A percentile compares a stretch with the other conserved stretches of the same genome.
phyloP scores from a whole-genome alignment of 2,113 vertebrate species.

The Rana temporaria region DNA sequence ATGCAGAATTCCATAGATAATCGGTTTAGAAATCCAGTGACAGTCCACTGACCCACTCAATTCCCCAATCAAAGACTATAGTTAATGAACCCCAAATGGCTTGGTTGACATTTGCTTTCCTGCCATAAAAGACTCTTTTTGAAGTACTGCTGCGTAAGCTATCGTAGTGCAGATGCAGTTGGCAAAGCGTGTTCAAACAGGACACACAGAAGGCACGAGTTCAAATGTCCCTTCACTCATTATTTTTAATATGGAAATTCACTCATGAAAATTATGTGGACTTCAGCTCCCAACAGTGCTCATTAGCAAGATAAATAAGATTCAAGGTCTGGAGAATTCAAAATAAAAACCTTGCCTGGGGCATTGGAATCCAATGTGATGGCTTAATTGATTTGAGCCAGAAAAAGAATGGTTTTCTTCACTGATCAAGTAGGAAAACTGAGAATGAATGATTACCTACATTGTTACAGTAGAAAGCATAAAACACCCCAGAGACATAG shows the following conservation, averaged over 20 bases:
- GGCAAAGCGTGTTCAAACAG: constrained; percentile 34
- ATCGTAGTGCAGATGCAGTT: constrained; percentile 15
- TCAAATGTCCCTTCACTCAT: constrained; percentile 41
- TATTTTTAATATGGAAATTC: neutral
- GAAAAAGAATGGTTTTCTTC: constrained; percentile 36
- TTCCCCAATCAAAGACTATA: constrained; percentile 33
- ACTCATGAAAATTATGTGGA: constrained; percentile 26
- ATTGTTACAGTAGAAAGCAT: constrained; percentile 94
- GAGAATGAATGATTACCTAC: constrained; percentile 71
- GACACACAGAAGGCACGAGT: constrained; percentile 45
- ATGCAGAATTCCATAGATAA: neutral
- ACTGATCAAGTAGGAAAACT: constrained; percentile 5
- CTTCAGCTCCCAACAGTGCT: constrained; percentile 11
- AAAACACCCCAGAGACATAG: constrained; percentile 94
- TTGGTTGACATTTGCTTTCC: constrained; percentile 33
- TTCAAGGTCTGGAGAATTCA: constrained; percentile 38
- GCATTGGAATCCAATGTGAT: fast-evolving
- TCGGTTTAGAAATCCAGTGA: constrained; percentile 9
- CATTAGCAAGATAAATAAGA: constrained; percentile 47
- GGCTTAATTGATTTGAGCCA: constrained; percentile 42
- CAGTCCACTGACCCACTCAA: constrained; percentile 17
- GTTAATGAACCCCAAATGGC: constrained; percentile 50
- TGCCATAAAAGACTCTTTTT: constrained; percentile 42
- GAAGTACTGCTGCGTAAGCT: constrained; percentile 32
- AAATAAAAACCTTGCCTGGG: neutral